These are phyloP conservation scores for Cyrtonyx montezumae DNA, from an alignment of 2,113 vertebrate species.

Conservation along the genomic window DNA sequence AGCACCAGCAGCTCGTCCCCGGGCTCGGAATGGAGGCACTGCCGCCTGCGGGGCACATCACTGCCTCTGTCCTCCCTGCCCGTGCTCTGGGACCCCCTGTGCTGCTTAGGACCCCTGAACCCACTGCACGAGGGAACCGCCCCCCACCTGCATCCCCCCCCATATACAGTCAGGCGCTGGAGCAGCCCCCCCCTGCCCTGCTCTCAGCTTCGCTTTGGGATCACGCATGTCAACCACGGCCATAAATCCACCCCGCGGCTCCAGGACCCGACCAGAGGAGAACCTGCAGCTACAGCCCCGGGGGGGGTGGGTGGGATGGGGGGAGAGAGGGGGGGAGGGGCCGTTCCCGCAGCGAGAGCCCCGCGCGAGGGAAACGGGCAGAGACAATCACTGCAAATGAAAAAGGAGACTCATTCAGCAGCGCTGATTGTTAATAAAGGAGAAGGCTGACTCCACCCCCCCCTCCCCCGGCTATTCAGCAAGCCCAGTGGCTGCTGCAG, in stretches of 20 bases:
- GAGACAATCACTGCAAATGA: neutral
- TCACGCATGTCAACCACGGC: accelerated
- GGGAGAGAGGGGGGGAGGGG: no score
- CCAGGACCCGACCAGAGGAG: neutral
- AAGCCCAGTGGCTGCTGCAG: neutral
- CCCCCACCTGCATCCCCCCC: accelerated
- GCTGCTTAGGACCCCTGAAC: accelerated
- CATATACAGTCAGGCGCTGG: accelerated
- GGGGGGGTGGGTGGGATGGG: no score
- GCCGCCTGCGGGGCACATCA: neutral
- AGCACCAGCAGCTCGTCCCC: accelerated
- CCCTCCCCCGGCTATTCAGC: neutral
- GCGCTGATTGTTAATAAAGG: neutral
- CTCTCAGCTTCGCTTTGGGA: neutral
- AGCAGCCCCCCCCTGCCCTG: neutral
- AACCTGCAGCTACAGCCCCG: neutral
- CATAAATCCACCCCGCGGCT: neutral
- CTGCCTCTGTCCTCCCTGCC: neutral
- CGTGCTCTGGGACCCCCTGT: neutral
- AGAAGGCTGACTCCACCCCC: neutral
- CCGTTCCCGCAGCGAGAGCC: neutral
- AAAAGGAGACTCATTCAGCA: slow-evolving; percentile 18
- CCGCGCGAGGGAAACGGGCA: neutral
- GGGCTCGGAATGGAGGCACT: accelerated
- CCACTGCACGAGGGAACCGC: neutral